Conservation (phyloP, 2,113 vertebrate species). For the Hydrochoerus hydrochaeris region DNA sequence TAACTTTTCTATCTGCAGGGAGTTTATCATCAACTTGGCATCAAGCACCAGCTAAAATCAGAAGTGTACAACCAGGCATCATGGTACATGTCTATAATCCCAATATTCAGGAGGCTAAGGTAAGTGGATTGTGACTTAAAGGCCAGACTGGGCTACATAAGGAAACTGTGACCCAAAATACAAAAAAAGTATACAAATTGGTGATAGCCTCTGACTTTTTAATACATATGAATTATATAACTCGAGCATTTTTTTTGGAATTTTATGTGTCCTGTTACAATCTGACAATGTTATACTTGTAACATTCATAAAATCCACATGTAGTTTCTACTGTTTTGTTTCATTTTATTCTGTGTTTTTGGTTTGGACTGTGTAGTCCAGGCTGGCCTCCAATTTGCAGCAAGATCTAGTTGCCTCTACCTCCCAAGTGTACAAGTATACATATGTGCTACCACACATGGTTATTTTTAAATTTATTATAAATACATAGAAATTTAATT, state of each 20-base stretch:
- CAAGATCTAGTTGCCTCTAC: no score
- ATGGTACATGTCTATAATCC: background rate
- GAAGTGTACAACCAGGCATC: background rate
- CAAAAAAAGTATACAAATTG: background rate
- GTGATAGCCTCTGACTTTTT: constrained; percentile 5
- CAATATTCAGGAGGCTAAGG: background rate
- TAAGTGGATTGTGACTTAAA: background rate
- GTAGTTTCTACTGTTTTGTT: background rate
- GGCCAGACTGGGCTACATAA: background rate
- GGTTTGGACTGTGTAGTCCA: no score
- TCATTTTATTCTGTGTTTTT: no score
- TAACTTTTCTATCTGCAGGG: background rate
- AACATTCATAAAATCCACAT: background rate
- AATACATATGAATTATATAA: constrained; percentile 4
- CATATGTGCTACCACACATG: no score
- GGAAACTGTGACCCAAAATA: background rate
- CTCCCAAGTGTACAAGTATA: no score
- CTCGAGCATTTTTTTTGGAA: background rate
- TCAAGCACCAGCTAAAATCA: constrained; percentile 46
- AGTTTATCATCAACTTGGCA: constrained; percentile 24
- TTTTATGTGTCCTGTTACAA: constrained; percentile 32
- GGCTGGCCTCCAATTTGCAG: no score
- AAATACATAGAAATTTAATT: constrained; percentile 23
- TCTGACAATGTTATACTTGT: background rate
- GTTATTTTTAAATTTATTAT: constrained; percentile 8